Base-by-base conservation (phyloP, 2,113 vertebrate species). In the Gadus chalcogrammus region DNA sequence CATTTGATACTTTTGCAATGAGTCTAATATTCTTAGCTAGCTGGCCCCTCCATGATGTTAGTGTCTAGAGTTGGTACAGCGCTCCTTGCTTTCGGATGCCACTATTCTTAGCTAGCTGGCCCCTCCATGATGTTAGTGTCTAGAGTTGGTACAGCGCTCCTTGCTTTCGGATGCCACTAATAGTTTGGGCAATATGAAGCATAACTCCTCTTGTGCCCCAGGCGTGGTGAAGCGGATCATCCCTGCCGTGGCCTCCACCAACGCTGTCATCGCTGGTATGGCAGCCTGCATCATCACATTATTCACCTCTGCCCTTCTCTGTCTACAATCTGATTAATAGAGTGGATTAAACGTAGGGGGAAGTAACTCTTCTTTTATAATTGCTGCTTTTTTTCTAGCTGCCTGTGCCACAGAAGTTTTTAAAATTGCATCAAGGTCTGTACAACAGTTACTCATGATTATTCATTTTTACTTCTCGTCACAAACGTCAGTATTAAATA, bases 201-300 rank as follows among this genome's bases (percentile, higher is more conserved):
- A 12, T 5, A 31, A 11, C 70, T 77, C 63, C 9, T 78, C 61
- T 20, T 68, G 3, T 80, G 31, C 69, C 61, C 12, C 77, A 99
- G 97, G 97, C 16, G 97, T 98, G 35, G 92, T 99, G 70, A 99
- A 98, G 85, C 91, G 96, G 80, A 98, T 99, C 83, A 98, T 98
- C 88, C 97, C 97, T 75, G 97, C 96, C 64, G 96, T 99, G 75
- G 97, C 97, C n/a, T 98, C 97, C 9, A 98, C 97, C 58, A 98
- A 99, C 81, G 97, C 96, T 73, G 96, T 98, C 72, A 98, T 98
- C 80, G 95, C 96, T 89, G 96, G 97, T 98, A 92, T 67, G 85
- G 63, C 77, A 38, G 3, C 65, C 7, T 64, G 5, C 17, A 35
- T 61, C 13, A 20, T 28, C 3, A 62, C 15, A 13, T 48, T 48